Percentiles rank a stretch among this genome's conserved stretches.
phyloP scores from a whole-genome alignment of 1,140 invertebrate species.

The Drepana arcuata region DNA sequence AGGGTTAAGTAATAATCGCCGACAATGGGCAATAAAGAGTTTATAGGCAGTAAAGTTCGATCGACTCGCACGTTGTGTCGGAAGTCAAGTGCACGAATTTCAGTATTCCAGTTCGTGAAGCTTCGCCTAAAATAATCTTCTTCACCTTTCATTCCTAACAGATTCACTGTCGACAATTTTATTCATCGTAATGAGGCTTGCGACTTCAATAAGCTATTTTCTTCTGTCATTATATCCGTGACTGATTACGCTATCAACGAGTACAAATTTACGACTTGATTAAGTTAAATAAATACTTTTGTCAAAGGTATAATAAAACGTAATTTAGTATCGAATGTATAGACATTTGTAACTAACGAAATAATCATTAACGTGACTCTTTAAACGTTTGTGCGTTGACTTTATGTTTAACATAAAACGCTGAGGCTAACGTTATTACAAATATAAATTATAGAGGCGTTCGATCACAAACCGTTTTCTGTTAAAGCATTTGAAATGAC shows the following conservation, averaged over 20 bases:
- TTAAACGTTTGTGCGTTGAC: slow-evolving; percentile 15
- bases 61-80: slow-evolving; percentile 34
- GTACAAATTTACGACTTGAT: slow-evolving; percentile 20
- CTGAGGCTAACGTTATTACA: slow-evolving; percentile 27
- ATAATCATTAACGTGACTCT: slow-evolving; percentile 19
- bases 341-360: slow-evolving; percentile 21
- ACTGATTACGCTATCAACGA: slow-evolving; percentile 17
- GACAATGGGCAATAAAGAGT: slow-evolving; percentile 66
- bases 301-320: slow-evolving; percentile 11
- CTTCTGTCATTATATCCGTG: too few relatives aligned
- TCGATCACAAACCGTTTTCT: slow-evolving; percentile 12
- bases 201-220: too few relatives aligned
- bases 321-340: slow-evolving; percentile 9
- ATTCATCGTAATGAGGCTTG: too few relatives aligned
- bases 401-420: slow-evolving; percentile 24
- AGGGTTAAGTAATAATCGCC: slow-evolving; percentile 66
- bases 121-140: too few relatives aligned
- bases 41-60: slow-evolving; percentile 67
- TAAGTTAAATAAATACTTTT: slow-evolving; percentile 15
- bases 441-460: slow-evolving; percentile 30
- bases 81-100: slow-evolving; percentile 37
- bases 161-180: too few relatives aligned
- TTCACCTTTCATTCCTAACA: too few relatives aligned
- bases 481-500: slow-evolving; percentile 18
- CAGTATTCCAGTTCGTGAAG: too few relatives aligned